A percentile compares a stretch with the other conserved stretches of the same genome.
phyloP scores from a whole-genome alignment of 1,140 invertebrate genomes.

The Acarapis woodi region DNA sequence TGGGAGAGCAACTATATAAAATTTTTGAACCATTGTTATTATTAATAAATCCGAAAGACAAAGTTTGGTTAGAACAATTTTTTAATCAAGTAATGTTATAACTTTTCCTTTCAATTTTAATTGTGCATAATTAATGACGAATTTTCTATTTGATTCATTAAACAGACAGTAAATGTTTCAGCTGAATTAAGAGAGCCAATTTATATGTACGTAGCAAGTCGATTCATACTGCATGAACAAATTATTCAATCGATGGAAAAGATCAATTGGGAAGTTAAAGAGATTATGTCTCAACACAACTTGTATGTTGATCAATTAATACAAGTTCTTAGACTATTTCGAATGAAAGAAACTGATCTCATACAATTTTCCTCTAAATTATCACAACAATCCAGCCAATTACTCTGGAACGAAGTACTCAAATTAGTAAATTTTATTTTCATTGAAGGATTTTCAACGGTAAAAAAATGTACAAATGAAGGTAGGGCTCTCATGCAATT shows the following conservation, averaged over 20 bases:
- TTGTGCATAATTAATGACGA: constrained; percentile 10
- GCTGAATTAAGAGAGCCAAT: constrained; percentile 23
- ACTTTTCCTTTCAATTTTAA: constrained; percentile 13
- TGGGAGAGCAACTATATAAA: neutral
- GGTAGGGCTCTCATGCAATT: constrained; percentile 88
- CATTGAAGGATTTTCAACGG: constrained; percentile 41
- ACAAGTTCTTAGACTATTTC: constrained; percentile 40
- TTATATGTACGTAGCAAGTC: constrained; percentile 48
- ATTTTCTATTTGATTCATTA: constrained; percentile 8
- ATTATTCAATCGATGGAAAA: constrained; percentile 45
- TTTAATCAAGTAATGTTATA: neutral
- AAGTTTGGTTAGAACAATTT: constrained; percentile 1
- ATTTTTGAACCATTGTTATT: neutral
- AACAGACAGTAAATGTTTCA: constrained; percentile 33
- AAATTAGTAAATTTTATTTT: constrained; percentile 50
- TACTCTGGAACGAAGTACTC: constrained; percentile 60
- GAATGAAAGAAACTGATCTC: constrained; percentile 33
- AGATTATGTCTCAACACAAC: constrained; percentile 83
- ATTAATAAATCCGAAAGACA: neutral
- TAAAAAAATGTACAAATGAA: constrained; percentile 79
- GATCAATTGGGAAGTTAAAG: constrained; percentile 75
- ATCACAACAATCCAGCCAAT: constrained; percentile 30
- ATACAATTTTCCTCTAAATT: constrained; percentile 26
- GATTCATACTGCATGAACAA: constrained; percentile 42
- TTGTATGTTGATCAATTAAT: constrained; percentile 34